Base-by-base conservation (phyloP, 2,113 vertebrate genomes). In the Drymodes brunneopygia region DNA sequence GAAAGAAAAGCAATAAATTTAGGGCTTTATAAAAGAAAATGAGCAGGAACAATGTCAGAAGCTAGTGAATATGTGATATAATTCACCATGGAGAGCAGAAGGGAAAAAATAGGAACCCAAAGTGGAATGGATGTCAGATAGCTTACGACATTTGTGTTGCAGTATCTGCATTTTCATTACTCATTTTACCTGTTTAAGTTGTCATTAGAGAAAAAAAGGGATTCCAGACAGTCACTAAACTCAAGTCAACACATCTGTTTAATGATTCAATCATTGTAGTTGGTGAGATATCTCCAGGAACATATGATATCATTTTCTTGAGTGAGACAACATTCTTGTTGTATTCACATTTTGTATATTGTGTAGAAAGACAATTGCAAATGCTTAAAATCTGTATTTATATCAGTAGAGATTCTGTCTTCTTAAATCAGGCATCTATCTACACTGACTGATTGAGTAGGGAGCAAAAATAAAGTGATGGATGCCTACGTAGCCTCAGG, bases 1-100 rank as follows among this genome's bases (percentile, higher is more conserved):
- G 56, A 92, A 95, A 96, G 24, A 44, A 95, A 94, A 94, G 27
- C 58, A 83, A 45, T 40, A 72, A 62, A 42, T 96, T 97, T 94
- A 36, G 42, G 54, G 18, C 25, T 90, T 95, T 93, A 88, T 95
- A 61, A 93, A 96, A 95, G 50, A 90, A 85, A 82, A 45, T 73
- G 31, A 64, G 29, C 10, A 45, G 51, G 48, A 96, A 42, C 11
- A 88, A 67, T 81, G 29, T 73, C 85, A 81, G 50, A 86, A 93
- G 38, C 65, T 78, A 80, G 45, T 82, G 90, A 96, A 84, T n/a
- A 91, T 51, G 13, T n/a, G 94, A 88, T 90, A 86, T 17, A 83
- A 51, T 33, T 85, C 38, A 86, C 78, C 24, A 7, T 91, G 69
- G 88, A 89, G 64, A 89, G 35, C 12, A 84, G 29, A 90, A 85